Evolutionary conservation across 1,140 invertebrate species (phyloP), one percentile per base, ranked within the genome.

Genomic region (Lineus longissimus): DNA sequence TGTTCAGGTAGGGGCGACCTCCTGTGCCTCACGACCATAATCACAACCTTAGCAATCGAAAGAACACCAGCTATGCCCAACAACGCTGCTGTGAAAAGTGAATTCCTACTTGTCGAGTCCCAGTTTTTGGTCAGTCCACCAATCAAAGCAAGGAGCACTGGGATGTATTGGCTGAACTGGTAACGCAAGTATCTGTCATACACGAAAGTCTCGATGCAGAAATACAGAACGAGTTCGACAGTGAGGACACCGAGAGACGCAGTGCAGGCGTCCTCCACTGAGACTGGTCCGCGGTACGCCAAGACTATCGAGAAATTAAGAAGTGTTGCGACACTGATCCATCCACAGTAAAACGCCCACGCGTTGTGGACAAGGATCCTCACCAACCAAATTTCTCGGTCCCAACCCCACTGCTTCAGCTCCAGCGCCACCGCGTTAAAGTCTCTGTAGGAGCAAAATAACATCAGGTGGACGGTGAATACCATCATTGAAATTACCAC

Each of bases 341-440:
- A 74, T 6, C 65, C 70, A 33, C 62, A 71, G 61, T 72, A 76
- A 59, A 76, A 65, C 7, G 71, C 71, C 23, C 74, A 36, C 19
- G 73, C 74, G 59, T 76, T 76, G 27, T 73, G 73, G 11, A 73
- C 56, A 22, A 76, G 55, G 19, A 73, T 56, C 25, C 71, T 61
- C 13, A 67, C 64, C 13, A 72, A 27, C 71, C 73, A 76, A 0
- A 64, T 55, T n/a, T 71, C 64, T 7, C 25, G 55, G 2, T 25
- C 25, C 1, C 36, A 19, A 0, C 58, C 51, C 17, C 61, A 27
- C 2, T 62, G 41, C 1, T 25, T 47, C 45, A 69, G 27, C 1
- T 6, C 2, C 2, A n/a, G 19, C 0, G 27, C 7, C 15, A 61
- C 54, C 0, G 36, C 54, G 59, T 65, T 23, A 1, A 74, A 33